Evolutionary conservation across 2,888 invertebrate species (phyloP).

Genomic region (Melitaea athalia): DNA sequence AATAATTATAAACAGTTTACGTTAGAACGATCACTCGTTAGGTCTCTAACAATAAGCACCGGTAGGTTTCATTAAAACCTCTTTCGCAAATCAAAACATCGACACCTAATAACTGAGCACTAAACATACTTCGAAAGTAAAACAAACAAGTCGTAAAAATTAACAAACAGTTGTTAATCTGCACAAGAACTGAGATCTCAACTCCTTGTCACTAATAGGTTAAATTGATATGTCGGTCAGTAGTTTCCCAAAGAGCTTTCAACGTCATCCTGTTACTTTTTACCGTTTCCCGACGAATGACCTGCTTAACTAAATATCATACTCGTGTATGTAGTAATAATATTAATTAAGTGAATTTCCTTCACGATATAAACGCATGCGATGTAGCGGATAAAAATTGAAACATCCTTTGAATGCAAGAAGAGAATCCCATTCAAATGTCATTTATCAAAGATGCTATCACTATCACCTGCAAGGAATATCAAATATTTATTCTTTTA

Average conservation of each 20-base stretch:
- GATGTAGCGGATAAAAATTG: conserved; percentile 12
- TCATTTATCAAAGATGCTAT: conserved; percentile 32
- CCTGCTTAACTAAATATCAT: conserved; percentile 48
- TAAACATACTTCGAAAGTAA: conserved; percentile 14
- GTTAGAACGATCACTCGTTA: not conserved
- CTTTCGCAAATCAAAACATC: conserved; percentile 11
- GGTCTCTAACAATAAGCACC: not conserved
- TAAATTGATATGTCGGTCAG: conserved; percentile 46
- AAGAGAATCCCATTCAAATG: conserved; percentile 35
- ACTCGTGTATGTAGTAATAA: conserved; percentile 48
- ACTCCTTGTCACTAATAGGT: conserved; percentile 16
- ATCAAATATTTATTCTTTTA: conserved; percentile 25
- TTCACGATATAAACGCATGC: not conserved
- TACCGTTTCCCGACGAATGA: conserved; percentile 64
- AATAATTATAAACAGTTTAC: not conserved
- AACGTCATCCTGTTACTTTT: conserved; percentile 68
- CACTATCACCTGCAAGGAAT: conserved; percentile 27
- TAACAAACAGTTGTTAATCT: conserved; percentile 10
- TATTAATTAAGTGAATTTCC: conserved; percentile 33
- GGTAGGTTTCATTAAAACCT: conserved; percentile 4
- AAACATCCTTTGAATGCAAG: conserved; percentile 27
- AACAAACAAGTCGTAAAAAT: conserved; percentile 21
- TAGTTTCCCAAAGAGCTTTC: conserved; percentile 69
- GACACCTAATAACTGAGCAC: conserved; percentile 11
- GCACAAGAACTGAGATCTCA: not conserved